Conservation (phyloP, 2,113 vertebrate species). For the Thamnaconus septentrionalis region DNA sequence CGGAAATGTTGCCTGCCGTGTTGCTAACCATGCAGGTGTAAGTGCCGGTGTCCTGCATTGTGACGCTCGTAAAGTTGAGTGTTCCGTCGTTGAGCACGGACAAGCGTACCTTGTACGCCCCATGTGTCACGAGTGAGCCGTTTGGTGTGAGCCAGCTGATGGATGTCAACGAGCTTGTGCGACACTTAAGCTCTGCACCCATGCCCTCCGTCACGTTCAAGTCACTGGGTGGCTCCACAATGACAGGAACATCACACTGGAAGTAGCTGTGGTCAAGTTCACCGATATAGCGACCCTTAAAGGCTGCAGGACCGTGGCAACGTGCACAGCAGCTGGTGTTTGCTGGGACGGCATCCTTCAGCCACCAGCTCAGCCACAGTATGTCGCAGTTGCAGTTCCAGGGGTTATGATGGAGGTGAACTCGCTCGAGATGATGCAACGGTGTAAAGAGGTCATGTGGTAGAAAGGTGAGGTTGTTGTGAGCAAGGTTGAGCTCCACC, state of each 20-base stretch:
- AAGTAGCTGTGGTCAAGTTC: constrained; percentile 90
- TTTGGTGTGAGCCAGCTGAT: constrained; percentile 97
- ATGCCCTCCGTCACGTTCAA: constrained; percentile 84
- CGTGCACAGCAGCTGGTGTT: constrained; percentile 80
- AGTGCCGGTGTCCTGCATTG: constrained; percentile 92
- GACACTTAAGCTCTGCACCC: constrained; percentile 93
- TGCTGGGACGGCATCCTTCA: constrained; percentile 77
- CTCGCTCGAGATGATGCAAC: constrained; percentile 74
- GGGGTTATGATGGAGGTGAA: constrained; percentile 79
- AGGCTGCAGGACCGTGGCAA: constrained; percentile 68
- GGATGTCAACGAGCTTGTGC: constrained; percentile 91
- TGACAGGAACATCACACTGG: constrained; percentile 93
- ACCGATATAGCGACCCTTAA: constrained; percentile 78
- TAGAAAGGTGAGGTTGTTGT: constrained; percentile 79
- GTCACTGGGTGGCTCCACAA: constrained; percentile 91
- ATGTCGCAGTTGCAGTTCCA: constrained; percentile 83
- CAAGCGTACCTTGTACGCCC: constrained; percentile 90
- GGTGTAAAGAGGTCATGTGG: constrained; percentile 80
- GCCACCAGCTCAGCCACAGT: constrained; percentile 81
- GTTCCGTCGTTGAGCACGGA: constrained; percentile 94
- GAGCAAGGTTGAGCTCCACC: constrained; percentile 78
- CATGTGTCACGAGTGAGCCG: constrained; percentile 92
- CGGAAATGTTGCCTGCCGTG: constrained; percentile 95
- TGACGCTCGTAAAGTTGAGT: constrained; percentile 93
- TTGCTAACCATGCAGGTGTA: constrained; percentile 98